These are phyloP conservation scores for Brassicogethes aeneus DNA, from an alignment of 2,888 invertebrate genomes.

Conservation along the genomic window DNA sequence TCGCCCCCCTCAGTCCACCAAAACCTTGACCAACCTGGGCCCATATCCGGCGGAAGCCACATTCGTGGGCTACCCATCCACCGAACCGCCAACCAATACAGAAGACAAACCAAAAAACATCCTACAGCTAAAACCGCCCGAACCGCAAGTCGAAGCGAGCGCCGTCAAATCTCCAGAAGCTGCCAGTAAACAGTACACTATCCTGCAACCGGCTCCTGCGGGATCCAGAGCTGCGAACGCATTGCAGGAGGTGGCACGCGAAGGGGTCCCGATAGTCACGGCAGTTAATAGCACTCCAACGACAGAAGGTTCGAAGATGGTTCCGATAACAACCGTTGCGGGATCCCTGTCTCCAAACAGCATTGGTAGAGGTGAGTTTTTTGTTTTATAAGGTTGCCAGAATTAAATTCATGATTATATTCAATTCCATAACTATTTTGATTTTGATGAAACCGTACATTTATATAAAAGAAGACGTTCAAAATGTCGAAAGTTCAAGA, in stretches of 20 bases:
- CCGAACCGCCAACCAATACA: slow-evolving; percentile 24
- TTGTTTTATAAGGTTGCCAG: too few species aligned
- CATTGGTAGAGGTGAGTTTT: slow-evolving; percentile 63
- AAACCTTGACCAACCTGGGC: slow-evolving; percentile 44
- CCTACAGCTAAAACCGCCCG: slow-evolving; percentile 39
- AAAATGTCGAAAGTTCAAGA: too few species aligned
- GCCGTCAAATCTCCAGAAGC: slow-evolving; percentile 38
- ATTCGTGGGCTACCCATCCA: slow-evolving; percentile 62
- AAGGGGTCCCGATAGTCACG: slow-evolving; percentile 53
- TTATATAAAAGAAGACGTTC: too few species aligned
- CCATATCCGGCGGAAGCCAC: slow-evolving; percentile 63
- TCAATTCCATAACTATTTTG: too few species aligned
- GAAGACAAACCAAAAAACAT: slow-evolving; percentile 44
- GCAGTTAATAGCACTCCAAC: slow-evolving; percentile 18
- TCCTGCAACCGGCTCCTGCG: slow-evolving; percentile 73
- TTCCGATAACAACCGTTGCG: slow-evolving; percentile 21
- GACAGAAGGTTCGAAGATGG: slow-evolving; percentile 36
- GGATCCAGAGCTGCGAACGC: slow-evolving; percentile 76
- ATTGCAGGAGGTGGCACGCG: slow-evolving; percentile 62
- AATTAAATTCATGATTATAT: too few species aligned
- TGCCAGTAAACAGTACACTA: slow-evolving; percentile 75
- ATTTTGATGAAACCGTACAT: too few species aligned
- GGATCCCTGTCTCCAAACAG: slow-evolving; percentile 67
- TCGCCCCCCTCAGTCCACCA: slow-evolving; percentile 50
- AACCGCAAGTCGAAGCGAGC: slow-evolving; percentile 24